phyloP scores from a whole-genome alignment of 2,113 vertebrate genomes.

The Alligator sinensis region DNA sequence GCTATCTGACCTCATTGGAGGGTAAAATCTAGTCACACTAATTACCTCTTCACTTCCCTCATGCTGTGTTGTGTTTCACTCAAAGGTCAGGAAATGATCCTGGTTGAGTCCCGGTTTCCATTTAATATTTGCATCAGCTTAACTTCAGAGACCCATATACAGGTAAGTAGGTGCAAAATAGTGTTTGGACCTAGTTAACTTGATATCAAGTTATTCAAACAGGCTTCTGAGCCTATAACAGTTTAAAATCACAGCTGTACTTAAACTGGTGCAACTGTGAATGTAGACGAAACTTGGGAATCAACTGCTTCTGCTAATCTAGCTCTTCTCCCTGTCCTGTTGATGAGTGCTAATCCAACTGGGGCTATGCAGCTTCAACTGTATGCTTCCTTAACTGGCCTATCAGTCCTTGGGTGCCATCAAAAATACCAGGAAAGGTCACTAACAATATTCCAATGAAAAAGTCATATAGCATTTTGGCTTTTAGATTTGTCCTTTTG shows the following conservation, averaged over 20 bases:
- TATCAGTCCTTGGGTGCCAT: too few species aligned
- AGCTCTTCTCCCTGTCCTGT: background rate
- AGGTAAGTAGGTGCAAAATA: background rate
- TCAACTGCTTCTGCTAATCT: background rate
- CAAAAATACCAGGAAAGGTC: too few species aligned
- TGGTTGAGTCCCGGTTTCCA: background rate
- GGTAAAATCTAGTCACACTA: background rate
- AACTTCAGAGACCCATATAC: background rate
- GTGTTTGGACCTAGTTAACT: background rate
- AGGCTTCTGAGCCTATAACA: background rate
- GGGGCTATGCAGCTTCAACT: too few species aligned
- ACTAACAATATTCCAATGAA: background rate
- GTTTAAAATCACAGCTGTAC: too few species aligned
- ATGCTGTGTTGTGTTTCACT: background rate
- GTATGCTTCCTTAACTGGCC: too few species aligned
- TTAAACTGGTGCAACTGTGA: background rate
- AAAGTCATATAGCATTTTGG: background rate
- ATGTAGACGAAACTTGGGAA: background rate
- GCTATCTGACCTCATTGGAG: background rate
- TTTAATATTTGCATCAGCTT: too few species aligned
- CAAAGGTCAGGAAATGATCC: background rate
- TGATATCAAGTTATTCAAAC: background rate
- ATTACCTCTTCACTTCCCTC: background rate
- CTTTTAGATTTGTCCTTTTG: background rate
- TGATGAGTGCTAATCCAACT: too few species aligned